These are phyloP conservation scores for Electrona antarctica DNA, from an alignment of 2,113 vertebrate genomes.

Conservation along the genomic window DNA sequence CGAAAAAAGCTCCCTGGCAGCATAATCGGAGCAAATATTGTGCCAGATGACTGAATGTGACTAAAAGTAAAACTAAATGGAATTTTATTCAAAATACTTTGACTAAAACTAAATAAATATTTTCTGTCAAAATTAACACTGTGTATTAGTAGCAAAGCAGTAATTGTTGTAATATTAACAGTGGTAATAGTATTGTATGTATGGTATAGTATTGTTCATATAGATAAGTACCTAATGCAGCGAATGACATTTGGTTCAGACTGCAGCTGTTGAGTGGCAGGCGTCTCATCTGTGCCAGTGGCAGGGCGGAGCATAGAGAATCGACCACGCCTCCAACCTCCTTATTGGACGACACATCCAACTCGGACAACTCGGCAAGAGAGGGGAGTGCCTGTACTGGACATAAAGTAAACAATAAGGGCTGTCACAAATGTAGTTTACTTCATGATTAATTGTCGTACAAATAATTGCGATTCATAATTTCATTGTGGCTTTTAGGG, in stretches of 20 bases:
- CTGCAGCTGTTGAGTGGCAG: constrained; percentile 81
- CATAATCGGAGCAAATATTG: no score
- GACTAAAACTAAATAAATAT: no score
- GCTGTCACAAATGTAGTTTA: no score
- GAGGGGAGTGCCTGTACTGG: constrained; percentile 87
- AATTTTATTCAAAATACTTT: no score
- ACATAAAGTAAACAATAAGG: constrained; percentile 39
- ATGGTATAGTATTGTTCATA: neutral
- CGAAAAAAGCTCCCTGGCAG: no score
- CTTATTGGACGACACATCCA: constrained; percentile 88
- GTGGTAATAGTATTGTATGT: neutral
- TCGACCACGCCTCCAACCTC: constrained; percentile 73
- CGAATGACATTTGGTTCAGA: constrained; percentile 78
- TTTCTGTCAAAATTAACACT: no score
- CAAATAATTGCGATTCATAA: no score
- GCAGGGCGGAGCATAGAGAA: constrained; percentile 81
- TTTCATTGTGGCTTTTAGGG: no score
- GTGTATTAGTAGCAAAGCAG: neutral
- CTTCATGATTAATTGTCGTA: no score
- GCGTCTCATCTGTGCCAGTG: constrained; percentile 78
- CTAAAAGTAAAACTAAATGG: no score
- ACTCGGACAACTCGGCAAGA: constrained; percentile 79
- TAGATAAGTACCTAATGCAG: constrained; percentile 77
- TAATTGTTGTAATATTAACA: neutral
- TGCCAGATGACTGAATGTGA: no score